These are phyloP conservation scores for Chlamydotis undulata DNA, from an alignment of 2,113 vertebrate species.

Conservation along the genomic window DNA sequence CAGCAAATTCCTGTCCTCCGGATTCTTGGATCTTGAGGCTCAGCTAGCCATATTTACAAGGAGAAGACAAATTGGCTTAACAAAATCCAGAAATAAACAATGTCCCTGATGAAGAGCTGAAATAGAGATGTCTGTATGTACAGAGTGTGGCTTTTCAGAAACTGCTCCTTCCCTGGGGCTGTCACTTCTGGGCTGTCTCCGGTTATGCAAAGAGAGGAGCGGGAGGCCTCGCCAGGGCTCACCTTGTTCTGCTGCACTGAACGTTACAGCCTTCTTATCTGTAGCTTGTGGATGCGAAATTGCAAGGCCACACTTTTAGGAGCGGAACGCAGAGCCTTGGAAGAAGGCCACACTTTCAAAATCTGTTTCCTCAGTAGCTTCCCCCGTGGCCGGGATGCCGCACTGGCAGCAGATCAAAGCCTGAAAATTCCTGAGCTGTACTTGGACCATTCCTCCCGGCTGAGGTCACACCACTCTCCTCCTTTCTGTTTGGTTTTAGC, in stretches of 20 bases:
- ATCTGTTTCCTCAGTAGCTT: background rate
- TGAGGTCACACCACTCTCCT: background rate
- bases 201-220: background rate
- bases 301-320: background rate
- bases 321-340: background rate
- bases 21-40: background rate
- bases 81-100: background rate
- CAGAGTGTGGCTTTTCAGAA: background rate
- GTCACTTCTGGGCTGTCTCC: background rate
- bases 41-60: background rate
- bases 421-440: background rate
- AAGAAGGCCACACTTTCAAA: background rate
- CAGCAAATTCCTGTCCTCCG: background rate
- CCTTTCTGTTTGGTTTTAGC: background rate
- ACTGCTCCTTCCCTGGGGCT: background rate
- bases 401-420: background rate
- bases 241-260: background rate
- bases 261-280: rapidly evolving
- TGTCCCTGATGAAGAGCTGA: background rate
- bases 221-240: background rate
- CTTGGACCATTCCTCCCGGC: background rate
- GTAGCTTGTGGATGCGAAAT: background rate
- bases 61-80: background rate
- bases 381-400: rapidly evolving
- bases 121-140: background rate